Percentiles rank a stretch among this genome's conserved stretches.
Evolutionary conservation across 2,888 invertebrate species (phyloP).

Genomic region (Ochlodes sylvanus): DNA sequence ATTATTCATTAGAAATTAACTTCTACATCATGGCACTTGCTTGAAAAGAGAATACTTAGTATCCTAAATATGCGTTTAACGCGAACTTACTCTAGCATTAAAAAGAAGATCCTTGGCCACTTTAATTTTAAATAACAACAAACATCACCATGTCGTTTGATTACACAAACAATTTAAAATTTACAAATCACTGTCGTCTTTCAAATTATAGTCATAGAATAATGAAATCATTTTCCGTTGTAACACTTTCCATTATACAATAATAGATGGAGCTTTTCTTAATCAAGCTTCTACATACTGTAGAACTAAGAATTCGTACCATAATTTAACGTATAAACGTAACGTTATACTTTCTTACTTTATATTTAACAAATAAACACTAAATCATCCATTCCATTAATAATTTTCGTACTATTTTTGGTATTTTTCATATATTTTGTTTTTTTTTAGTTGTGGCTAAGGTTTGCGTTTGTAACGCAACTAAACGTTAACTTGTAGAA

Average conservation of each 20-base stretch:
- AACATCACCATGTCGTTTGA: constrained; percentile 16
- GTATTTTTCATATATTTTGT: constrained; percentile 42
- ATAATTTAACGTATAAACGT: too few relatives aligned
- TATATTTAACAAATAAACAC: background rate
- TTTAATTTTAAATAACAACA: constrained; percentile 48
- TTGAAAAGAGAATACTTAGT: constrained; percentile 57
- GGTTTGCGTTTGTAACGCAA: constrained; percentile 73
- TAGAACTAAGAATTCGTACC: too few relatives aligned
- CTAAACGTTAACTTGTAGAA: constrained; percentile 43
- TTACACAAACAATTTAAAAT: background rate
- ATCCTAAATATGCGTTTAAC: constrained; percentile 67
- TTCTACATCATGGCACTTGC: constrained; percentile 70
- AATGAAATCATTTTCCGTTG: too few relatives aligned
- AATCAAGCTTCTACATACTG: too few relatives aligned
- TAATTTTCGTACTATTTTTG: constrained; percentile 50
- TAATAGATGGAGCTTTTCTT: background rate
- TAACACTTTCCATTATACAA: background rate
- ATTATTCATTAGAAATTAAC: constrained; percentile 58
- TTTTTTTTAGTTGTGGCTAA: constrained; percentile 55
- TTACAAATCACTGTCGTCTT: background rate
- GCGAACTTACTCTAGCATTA: constrained; percentile 64
- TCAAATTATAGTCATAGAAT: background rate
- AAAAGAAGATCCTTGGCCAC: constrained; percentile 62
- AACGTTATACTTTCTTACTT: background rate
- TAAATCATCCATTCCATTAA: constrained; percentile 57